These are phyloP conservation scores for Aphrophora alni DNA, from an alignment of 2,888 invertebrate genomes.

Conservation along the genomic window DNA sequence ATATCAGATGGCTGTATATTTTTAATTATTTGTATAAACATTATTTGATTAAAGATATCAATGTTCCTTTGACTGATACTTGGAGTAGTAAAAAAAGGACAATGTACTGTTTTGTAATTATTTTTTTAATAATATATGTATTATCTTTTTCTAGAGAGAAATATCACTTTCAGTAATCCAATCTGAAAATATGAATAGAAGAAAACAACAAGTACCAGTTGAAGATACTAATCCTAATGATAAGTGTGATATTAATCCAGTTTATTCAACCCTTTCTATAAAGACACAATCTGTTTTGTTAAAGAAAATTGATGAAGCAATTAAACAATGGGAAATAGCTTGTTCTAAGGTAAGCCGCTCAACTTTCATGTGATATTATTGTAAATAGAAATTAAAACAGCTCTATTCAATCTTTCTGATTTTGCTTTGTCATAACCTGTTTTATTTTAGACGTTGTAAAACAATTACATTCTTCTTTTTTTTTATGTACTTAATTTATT, in stretches of 20 bases:
- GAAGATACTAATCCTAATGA: neutral
- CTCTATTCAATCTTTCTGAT: too few species aligned
- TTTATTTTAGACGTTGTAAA: too few species aligned
- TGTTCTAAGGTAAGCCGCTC: neutral
- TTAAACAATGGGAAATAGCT: neutral
- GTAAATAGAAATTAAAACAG: too few species aligned
- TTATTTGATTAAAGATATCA: too few species aligned
- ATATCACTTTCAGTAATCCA: neutral
- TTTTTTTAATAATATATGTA: neutral
- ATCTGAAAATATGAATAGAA: neutral
- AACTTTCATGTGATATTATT: too few species aligned
- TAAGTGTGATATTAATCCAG: neutral
- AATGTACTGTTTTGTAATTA: neutral
- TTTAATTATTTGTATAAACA: too few species aligned
- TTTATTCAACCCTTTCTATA: neutral
- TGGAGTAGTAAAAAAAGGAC: too few species aligned
- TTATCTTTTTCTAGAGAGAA: neutral
- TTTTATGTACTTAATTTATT: too few species aligned
- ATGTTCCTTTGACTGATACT: too few species aligned
- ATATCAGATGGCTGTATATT: too few species aligned
- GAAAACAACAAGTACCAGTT: neutral
- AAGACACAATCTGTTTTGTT: neutral
- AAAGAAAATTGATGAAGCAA: neutral
- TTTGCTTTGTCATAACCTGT: too few species aligned
- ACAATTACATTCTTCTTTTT: too few species aligned